Conservation (phyloP, 92 coral and sea anemone species). For the Zoanthus solanderi region DNA sequence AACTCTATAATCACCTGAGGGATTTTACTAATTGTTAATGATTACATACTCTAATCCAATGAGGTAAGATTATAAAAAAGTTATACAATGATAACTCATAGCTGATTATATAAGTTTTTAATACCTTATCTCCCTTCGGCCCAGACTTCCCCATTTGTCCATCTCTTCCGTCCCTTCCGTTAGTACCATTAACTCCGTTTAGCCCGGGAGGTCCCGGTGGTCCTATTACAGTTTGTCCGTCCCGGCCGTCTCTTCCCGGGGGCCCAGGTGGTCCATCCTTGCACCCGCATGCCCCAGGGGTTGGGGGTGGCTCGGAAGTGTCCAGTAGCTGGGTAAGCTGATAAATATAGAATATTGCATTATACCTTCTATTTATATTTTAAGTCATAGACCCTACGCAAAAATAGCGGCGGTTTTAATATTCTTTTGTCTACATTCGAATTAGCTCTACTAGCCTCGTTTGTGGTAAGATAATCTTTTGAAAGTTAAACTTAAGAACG, state of each 20-base stretch:
- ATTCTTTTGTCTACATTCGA: no score
- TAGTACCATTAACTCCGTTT: slow-evolving; percentile 61
- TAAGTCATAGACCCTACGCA: no score
- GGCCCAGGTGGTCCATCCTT: slow-evolving; percentile 68
- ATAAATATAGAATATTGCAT: not conserved
- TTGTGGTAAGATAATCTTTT: no score
- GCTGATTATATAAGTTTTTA: not conserved
- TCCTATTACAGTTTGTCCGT: slow-evolving; percentile 63
- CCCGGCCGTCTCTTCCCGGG: slow-evolving; percentile 71
- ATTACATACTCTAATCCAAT: no score
- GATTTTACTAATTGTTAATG: no score
- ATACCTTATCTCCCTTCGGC: slow-evolving; percentile 59
- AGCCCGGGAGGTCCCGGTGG: slow-evolving; percentile 61
- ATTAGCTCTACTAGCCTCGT: no score
- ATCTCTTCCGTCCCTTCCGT: slow-evolving; percentile 64
- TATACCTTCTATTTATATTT: no score
- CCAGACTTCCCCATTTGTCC: slow-evolving; percentile 59
- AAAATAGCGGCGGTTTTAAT: no score
- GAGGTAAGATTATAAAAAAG: no score
- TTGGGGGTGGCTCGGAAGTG: slow-evolving; percentile 60
- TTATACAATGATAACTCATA: no score
- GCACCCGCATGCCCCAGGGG: slow-evolving; percentile 55
- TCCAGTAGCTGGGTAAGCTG: slow-evolving; percentile 7
- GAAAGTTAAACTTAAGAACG: no score
- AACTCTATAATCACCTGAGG: no score